These are phyloP conservation scores for Erebia ligea DNA, from an alignment of 2,888 invertebrate genomes.

Conservation along the genomic window DNA sequence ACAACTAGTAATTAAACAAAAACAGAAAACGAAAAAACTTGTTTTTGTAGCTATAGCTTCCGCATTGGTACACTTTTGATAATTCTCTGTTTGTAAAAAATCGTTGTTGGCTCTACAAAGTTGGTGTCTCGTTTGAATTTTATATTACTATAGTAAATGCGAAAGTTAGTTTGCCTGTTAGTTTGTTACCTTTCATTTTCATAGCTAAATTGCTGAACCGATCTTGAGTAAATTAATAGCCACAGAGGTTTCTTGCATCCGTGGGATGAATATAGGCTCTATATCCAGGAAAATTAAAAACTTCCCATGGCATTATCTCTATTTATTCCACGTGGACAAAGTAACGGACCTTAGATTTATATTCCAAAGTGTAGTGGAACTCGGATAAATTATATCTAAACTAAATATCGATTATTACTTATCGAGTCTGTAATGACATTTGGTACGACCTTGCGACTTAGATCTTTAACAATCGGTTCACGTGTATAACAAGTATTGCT, in stretches of 20 bases:
- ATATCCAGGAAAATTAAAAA: too few species aligned
- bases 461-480: constrained; percentile 61
- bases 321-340: too few species aligned
- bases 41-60: background rate
- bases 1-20: constrained; percentile 2
- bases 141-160: background rate
- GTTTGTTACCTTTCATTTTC: constrained; percentile 3
- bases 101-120: background rate
- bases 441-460: constrained; percentile 52
- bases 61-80: constrained; percentile 18
- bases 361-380: constrained; percentile 2
- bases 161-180: too few species aligned
- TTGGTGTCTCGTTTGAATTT: background rate
- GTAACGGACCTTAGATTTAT: too few species aligned
- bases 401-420: constrained; percentile 38
- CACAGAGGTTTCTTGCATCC: too few species aligned
- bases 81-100: constrained; percentile 6
- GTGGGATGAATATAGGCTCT: too few species aligned
- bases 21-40: background rate
- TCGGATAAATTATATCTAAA: constrained; percentile 40
- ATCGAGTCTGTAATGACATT: constrained; percentile 61
- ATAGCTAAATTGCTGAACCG: background rate
- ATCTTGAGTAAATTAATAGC: background rate
- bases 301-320: too few species aligned
- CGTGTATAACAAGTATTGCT: constrained; percentile 60